Evolutionary conservation across 2,797 vertebrate genomes (phyloP).

Genomic region (Sciaenops ocellatus): DNA sequence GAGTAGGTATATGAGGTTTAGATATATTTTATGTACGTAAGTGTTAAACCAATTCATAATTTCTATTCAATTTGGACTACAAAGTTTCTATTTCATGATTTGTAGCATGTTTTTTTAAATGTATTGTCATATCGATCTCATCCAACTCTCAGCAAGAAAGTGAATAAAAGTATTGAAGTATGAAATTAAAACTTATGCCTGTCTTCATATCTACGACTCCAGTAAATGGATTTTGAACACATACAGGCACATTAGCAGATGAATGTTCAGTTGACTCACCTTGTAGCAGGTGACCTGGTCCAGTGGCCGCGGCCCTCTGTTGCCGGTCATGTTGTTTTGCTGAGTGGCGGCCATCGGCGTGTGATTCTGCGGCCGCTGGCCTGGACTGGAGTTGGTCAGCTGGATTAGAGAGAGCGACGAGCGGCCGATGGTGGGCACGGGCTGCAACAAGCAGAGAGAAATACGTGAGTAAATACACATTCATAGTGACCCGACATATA

Average conservation of each 20-base stretch:
- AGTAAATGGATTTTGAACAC: not conserved
- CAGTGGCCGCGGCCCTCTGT: slow-evolving; percentile 94
- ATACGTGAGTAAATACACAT: not conserved
- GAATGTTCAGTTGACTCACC: slow-evolving; percentile 78
- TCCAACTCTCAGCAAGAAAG: not conserved
- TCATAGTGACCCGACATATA: not conserved
- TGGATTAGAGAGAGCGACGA: slow-evolving; percentile 91
- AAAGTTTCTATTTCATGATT: too few species aligned
- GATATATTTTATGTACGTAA: too few species aligned
- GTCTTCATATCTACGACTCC: not conserved
- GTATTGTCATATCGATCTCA: not conserved
- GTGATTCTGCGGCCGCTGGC: slow-evolving; percentile 91
- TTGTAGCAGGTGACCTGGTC: slow-evolving; percentile 99
- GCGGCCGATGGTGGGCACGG: slow-evolving; percentile 79
- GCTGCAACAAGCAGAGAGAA: slow-evolving; percentile 48
- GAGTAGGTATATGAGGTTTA: too few species aligned
- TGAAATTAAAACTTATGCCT: not conserved
- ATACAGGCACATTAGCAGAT: not conserved
- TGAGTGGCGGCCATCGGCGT: slow-evolving; percentile 63
- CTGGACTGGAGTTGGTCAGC: slow-evolving; percentile 89
- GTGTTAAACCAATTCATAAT: too few species aligned
- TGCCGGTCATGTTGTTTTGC: slow-evolving; percentile 87
- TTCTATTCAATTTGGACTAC: too few species aligned
- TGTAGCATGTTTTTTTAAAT: too few species aligned
- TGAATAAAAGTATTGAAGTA: not conserved